Evolutionary conservation across 2,113 vertebrate genomes (phyloP).

Genomic region (Pampusana beccarii): DNA sequence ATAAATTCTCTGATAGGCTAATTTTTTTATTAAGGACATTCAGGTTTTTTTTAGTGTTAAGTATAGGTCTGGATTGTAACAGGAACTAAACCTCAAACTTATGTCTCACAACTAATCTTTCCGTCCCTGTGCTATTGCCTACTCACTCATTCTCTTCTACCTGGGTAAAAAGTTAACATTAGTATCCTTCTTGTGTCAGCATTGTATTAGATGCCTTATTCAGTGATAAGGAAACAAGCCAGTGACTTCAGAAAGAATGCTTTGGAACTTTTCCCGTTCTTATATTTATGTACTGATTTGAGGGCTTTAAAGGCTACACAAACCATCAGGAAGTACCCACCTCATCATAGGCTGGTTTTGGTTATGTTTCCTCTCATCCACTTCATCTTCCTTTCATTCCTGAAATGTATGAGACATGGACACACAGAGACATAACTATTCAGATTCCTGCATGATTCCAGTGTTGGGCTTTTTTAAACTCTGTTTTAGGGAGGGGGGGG

Average conservation of each 20-base stretch:
- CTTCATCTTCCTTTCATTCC: not conserved
- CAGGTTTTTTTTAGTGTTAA: not conserved
- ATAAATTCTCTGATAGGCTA: not conserved
- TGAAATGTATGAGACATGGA: not conserved
- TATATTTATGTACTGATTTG: not conserved
- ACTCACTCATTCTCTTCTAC: not conserved
- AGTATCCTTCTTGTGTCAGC: not conserved
- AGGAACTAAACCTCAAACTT: not conserved
- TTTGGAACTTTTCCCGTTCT: not conserved
- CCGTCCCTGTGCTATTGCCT: not conserved
- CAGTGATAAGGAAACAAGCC: not conserved
- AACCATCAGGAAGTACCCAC: not conserved
- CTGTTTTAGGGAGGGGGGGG: not conserved
- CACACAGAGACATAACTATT: not conserved
- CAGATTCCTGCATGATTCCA: not conserved
- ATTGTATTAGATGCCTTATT: not conserved
- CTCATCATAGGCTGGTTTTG: not conserved
- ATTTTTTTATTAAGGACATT: not conserved
- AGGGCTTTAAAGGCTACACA: not conserved
- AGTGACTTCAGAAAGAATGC: not conserved
- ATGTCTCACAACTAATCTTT: not conserved
- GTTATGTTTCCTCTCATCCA: not conserved
- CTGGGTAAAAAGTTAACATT: not conserved
- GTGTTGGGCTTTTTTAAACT: not conserved
- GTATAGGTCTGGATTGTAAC: not conserved